phyloP scores from a whole-genome alignment of 2,888 invertebrate genomes.

The Stenodema calcarata region DNA sequence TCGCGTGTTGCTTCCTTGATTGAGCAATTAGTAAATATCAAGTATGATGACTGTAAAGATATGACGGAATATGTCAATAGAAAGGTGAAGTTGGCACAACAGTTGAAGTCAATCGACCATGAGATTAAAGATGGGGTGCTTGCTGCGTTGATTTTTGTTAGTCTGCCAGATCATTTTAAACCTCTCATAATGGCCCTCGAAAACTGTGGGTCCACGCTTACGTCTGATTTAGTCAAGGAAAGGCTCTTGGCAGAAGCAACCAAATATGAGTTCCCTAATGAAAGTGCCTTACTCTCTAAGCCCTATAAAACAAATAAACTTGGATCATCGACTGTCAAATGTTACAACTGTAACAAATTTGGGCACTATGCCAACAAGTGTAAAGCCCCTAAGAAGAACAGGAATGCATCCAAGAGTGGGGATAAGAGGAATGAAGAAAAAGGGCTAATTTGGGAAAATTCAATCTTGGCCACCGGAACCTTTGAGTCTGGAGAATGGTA shows the following conservation, averaged over 20 bases:
- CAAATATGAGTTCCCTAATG: background rate
- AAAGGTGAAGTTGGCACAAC: background rate
- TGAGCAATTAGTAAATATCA: background rate
- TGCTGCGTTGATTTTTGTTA: background rate
- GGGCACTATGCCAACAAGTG: slow-evolving; percentile 12
- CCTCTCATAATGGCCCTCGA: slow-evolving; percentile 34
- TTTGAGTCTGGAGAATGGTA: slow-evolving; percentile 5
- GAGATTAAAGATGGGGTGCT: slow-evolving; percentile 21
- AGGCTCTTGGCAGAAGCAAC: background rate
- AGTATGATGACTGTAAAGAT: background rate
- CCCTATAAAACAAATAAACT: background rate
- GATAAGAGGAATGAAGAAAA: background rate
- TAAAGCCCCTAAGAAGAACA: background rate
- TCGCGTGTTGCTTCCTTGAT: background rate
- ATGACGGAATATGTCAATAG: slow-evolving; percentile 16
- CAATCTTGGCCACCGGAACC: background rate
- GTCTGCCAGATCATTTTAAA: slow-evolving; percentile 18
- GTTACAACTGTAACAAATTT: background rate
- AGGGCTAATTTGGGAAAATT: slow-evolving; percentile 1
- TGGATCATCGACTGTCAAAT: background rate
- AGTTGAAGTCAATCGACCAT: background rate
- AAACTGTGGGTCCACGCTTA: background rate
- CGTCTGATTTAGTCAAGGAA: background rate
- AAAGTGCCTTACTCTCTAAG: background rate
- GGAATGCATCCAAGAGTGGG: background rate